Conservation (phyloP, 64 coral and sea anemone species). For the Trachythela sp. region DNA sequence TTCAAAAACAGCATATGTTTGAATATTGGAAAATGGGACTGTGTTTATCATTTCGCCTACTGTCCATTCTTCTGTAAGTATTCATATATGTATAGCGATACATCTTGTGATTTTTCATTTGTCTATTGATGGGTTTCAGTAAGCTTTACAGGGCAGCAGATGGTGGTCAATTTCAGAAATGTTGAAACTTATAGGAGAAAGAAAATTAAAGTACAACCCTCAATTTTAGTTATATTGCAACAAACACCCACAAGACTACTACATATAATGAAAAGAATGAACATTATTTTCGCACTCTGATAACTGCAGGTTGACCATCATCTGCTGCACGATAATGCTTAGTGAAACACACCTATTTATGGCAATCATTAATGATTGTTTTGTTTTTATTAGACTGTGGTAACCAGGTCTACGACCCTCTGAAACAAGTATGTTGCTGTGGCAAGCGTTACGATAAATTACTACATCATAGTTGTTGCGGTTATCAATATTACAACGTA, state of each 20-base stretch:
- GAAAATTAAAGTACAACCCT: no score
- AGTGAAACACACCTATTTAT: no score
- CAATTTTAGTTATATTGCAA: no score
- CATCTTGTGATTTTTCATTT: background rate
- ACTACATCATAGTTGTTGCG: background rate
- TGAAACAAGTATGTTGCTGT: background rate
- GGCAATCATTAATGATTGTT: background rate
- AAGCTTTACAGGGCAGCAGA: no score
- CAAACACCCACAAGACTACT: no score
- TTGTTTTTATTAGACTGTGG: slow-evolving; percentile 1
- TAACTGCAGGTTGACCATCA: no score
- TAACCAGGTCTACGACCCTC: background rate
- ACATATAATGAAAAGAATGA: no score
- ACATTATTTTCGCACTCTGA: no score
- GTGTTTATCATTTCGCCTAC: background rate
- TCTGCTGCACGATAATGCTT: no score
- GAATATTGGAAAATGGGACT: background rate
- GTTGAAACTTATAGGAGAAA: no score
- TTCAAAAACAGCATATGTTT: background rate
- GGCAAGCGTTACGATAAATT: background rate
- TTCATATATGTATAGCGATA: background rate
- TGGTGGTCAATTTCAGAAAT: no score
- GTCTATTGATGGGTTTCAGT: no score
- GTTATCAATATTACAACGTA: background rate
- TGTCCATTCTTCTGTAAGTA: background rate